Evolutionary conservation across 30 jellyfish, hydroid and myxozoan species (phyloP).

Genomic region (Clytia hemisphaerica): DNA sequence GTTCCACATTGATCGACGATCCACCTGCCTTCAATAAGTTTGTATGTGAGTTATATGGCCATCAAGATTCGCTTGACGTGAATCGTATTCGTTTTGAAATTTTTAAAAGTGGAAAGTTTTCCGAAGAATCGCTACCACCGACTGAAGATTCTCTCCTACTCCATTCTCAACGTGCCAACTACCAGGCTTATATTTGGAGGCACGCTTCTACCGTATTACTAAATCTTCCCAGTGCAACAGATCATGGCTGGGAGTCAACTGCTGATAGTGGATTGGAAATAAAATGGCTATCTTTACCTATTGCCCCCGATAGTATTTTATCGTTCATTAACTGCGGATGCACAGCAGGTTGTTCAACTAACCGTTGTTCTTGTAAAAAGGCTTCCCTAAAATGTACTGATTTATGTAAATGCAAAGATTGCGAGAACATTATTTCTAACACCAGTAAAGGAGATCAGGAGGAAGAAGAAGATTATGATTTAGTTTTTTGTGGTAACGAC

Average conservation of each 20-base stretch:
- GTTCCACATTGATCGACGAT: conserved; percentile 10
- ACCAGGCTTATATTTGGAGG: conserved; percentile 55
- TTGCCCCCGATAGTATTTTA: conserved; percentile 44
- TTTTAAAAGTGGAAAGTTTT: conserved; percentile 39
- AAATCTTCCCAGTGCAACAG: conserved; percentile 25
- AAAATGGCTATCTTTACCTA: conserved; percentile 37
- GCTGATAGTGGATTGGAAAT: conserved; percentile 6
- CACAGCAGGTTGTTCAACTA: conserved; percentile 45
- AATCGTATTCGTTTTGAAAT: conserved; percentile 16
- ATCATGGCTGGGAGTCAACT: conserved; percentile 40
- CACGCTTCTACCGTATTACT: conserved; percentile 24
- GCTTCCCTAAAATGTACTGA: conserved; percentile 41
- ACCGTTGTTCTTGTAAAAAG: conserved; percentile 45
- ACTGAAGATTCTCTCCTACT: conserved; percentile 29
- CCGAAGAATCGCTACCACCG: conserved; percentile 59
- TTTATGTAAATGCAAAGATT: conserved; percentile 39
- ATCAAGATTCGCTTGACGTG: conserved; percentile 16
- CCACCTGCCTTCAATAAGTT: conserved; percentile 5
- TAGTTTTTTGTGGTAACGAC: neutral
- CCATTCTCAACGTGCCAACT: conserved; percentile 41
- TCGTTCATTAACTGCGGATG: conserved; percentile 37
- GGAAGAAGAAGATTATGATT: neutral
- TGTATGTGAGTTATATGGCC: conserved; percentile 39
- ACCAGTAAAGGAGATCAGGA: too few species aligned
- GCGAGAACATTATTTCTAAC: conserved; percentile 17